Evolutionary conservation across 1,140 invertebrate genomes (phyloP).

Genomic region (Lepidotrigona ventralis): DNA sequence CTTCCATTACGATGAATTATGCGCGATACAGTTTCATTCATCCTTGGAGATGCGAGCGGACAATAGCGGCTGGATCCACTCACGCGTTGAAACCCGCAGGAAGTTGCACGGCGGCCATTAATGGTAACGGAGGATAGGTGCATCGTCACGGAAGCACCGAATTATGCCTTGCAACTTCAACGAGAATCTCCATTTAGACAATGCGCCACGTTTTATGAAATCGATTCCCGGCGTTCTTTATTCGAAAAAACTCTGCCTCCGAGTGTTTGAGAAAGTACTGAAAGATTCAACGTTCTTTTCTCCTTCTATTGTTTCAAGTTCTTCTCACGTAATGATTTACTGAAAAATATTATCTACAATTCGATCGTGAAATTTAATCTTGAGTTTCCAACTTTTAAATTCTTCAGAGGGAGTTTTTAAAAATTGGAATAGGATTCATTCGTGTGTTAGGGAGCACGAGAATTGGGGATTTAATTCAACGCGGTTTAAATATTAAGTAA

Average conservation of each 20-base stretch:
- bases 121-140: constrained; percentile 7
- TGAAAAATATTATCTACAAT: not conserved
- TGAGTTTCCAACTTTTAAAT: no score
- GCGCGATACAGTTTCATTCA: constrained; percentile 24
- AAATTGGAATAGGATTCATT: no score
- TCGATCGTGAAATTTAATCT: not conserved
- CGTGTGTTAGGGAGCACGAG: no score
- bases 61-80: constrained; percentile 57
- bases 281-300: not conserved
- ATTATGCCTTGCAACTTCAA: constrained; percentile 33
- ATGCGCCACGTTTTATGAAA: constrained; percentile 19
- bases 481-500: not conserved
- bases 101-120: constrained; percentile 27
- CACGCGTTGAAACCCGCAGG: not conserved
- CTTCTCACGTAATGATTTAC: not conserved
- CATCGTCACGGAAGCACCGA: constrained; percentile 30
- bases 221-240: not conserved
- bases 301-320: not conserved
- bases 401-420: no score
- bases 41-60: constrained; percentile 12
- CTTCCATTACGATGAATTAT: constrained; percentile 32
- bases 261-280: not conserved
- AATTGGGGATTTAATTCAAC: not conserved
- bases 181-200: constrained; percentile 25
- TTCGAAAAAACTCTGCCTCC: not conserved